Conservation (phyloP, 2,888 invertebrate species). For the Trachelus stipa region DNA sequence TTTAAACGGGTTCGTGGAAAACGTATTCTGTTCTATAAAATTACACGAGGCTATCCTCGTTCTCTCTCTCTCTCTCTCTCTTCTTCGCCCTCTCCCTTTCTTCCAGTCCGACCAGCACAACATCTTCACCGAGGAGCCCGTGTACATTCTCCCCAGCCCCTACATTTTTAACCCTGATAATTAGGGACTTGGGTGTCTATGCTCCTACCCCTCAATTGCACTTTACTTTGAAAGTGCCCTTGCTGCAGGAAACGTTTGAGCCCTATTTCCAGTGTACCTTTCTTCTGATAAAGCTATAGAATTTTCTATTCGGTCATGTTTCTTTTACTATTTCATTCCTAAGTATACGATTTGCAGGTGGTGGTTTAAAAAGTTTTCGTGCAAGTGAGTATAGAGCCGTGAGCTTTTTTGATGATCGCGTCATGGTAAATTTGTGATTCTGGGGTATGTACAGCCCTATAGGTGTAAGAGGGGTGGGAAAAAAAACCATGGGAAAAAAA, state of each 20-base stretch:
- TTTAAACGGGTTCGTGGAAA: slow-evolving; percentile 57
- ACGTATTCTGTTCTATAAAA: slow-evolving; percentile 53
- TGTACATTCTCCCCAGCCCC: background rate
- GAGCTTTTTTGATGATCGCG: background rate
- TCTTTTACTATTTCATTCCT: no score
- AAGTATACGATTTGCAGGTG: background rate
- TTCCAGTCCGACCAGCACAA: background rate
- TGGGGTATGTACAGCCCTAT: background rate
- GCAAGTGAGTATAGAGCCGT: background rate
- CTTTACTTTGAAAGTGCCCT: background rate
- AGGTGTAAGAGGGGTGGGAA: background rate
- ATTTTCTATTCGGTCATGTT: background rate
- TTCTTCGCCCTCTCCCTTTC: background rate
- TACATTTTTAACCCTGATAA: background rate
- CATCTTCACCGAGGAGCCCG: background rate
- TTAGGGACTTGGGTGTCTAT: background rate
- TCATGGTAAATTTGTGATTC: background rate
- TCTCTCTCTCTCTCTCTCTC: background rate
- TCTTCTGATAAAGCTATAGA: background rate
- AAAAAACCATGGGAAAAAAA: slow-evolving; percentile 34
- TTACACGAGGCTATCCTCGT: slow-evolving; percentile 37
- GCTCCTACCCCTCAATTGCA: background rate
- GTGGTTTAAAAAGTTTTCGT: background rate
- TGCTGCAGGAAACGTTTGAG: background rate
- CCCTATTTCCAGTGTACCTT: background rate